Evolutionary conservation across 2,888 invertebrate genomes (phyloP).

Genomic region (Boloria selene): DNA sequence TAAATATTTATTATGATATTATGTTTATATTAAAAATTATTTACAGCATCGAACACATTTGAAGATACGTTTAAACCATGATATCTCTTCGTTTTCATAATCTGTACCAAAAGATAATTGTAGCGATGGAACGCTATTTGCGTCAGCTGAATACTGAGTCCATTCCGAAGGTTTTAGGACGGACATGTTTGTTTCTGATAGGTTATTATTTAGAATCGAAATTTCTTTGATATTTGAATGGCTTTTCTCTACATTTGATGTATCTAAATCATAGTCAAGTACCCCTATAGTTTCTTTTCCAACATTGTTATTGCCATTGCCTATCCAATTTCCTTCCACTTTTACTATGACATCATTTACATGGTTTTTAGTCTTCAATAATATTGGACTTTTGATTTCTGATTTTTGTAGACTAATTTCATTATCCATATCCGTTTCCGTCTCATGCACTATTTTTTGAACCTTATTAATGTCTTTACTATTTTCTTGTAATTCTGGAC

Average conservation of each 20-base stretch:
- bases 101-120: slow-evolving; percentile 54
- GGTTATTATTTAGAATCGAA: slow-evolving; percentile 35
- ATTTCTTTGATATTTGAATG: slow-evolving; percentile 16
- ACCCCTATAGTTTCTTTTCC: slow-evolving; percentile 29
- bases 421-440: neutral
- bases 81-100: slow-evolving; percentile 44
- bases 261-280: slow-evolving; percentile 33
- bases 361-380: slow-evolving; percentile 29
- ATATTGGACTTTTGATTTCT: slow-evolving; percentile 38
- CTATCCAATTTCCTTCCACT: slow-evolving; percentile 52
- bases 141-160: slow-evolving; percentile 48
- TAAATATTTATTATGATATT: neutral
- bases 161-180: slow-evolving; percentile 57
- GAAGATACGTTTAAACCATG: slow-evolving; percentile 57
- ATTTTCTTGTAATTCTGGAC: neutral
- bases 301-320: slow-evolving; percentile 45
- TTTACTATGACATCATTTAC: slow-evolving; percentile 52
- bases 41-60: slow-evolving; percentile 63
- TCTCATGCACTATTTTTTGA: neutral
- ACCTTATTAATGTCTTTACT: neutral
- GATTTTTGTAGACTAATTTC: slow-evolving; percentile 35
- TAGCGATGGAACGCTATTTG: slow-evolving; percentile 52
- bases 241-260: slow-evolving; percentile 41
- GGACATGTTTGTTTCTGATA: slow-evolving; percentile 52
- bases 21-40: slow-evolving; percentile 48